Conservation (phyloP, 2,797 vertebrate genomes). For the Sandelia bainsii region DNA sequence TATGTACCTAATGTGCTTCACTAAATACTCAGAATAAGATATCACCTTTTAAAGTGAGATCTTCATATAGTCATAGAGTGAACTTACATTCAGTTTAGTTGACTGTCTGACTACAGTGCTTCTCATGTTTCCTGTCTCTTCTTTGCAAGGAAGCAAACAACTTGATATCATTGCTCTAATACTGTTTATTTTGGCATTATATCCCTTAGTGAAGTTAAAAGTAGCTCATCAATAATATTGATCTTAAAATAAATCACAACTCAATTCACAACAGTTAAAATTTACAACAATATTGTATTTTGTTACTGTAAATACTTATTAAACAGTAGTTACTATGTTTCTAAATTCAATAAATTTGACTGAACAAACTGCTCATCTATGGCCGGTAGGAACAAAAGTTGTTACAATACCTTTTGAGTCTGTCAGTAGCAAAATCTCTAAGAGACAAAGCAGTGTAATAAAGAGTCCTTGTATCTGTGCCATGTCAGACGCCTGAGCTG, state of each 20-base stretch:
- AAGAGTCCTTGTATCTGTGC: constrained; percentile 44
- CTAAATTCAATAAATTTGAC: background rate
- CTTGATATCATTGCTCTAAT: background rate
- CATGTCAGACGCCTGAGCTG: constrained; percentile 60
- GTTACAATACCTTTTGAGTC: constrained; percentile 76
- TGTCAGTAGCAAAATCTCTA: constrained; percentile 48
- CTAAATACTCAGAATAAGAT: background rate
- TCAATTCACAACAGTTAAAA: background rate
- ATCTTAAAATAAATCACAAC: background rate
- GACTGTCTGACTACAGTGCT: background rate
- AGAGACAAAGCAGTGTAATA: constrained; percentile 60
- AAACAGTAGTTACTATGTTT: background rate
- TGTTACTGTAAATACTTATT: background rate
- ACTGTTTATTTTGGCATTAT: background rate
- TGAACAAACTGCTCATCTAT: background rate
- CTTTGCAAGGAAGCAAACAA: background rate
- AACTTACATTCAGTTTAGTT: background rate
- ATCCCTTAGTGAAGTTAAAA: background rate
- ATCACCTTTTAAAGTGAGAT: background rate
- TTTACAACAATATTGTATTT: background rate
- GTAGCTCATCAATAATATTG: background rate
- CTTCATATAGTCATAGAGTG: too few relatives aligned
- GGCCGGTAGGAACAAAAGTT: background rate
- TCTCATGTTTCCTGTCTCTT: background rate
- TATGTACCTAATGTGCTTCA: too few relatives aligned